A percentile compares a stretch with the other conserved stretches of the same genome.
Evolutionary conservation across 2,888 invertebrate genomes (phyloP).

Genomic region (Stramonita haemastoma): DNA sequence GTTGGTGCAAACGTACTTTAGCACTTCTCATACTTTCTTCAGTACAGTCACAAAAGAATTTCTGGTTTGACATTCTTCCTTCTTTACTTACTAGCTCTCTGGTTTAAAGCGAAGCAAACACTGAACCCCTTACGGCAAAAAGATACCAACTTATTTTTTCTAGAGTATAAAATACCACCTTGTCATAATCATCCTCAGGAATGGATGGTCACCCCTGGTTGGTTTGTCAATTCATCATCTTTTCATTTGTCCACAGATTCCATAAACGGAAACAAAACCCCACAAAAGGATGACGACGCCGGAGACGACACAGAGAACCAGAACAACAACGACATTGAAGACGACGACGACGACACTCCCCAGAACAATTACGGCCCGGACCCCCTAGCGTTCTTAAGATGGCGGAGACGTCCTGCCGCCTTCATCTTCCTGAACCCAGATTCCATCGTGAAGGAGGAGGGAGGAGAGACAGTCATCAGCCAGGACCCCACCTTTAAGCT

Average conservation of each 20-base stretch:
- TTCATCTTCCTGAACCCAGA: conserved; percentile 22
- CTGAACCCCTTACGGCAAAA: too few species aligned
- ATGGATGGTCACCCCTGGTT: too few species aligned
- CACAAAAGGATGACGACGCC: neutral
- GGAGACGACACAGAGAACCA: neutral
- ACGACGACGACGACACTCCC: neutral
- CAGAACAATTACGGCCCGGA: neutral
- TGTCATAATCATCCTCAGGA: too few species aligned
- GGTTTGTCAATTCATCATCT: neutral
- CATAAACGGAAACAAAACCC: neutral
- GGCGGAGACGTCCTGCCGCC: conserved; percentile 7
- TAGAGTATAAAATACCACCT: too few species aligned
- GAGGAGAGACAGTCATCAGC: neutral
- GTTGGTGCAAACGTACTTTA: neutral
- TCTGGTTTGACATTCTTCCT: too few species aligned
- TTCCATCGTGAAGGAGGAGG: neutral
- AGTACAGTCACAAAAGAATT: too few species aligned
- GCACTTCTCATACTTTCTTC: too few species aligned
- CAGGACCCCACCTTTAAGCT: neutral
- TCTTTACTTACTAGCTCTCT: too few species aligned
- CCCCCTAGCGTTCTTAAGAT: neutral
- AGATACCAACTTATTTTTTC: too few species aligned
- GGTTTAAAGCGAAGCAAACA: too few species aligned
- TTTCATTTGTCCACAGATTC: neutral
- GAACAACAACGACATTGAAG: neutral